A percentile compares a stretch with the other conserved stretches of the same genome.
These are phyloP conservation scores for Drosophila kanekoi DNA, from an alignment of 2,888 invertebrate species.

Conservation along the genomic window DNA sequence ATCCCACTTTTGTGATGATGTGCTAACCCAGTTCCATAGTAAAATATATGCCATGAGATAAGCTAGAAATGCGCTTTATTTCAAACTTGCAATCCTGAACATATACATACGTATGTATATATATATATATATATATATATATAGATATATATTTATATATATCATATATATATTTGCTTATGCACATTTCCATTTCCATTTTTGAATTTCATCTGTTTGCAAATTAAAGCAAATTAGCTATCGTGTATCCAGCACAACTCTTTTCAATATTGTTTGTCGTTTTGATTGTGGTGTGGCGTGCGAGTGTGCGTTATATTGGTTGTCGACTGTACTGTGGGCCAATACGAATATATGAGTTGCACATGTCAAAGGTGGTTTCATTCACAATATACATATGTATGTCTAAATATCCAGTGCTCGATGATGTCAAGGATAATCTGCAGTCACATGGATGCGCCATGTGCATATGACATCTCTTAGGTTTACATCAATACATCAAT, in stretches of 20 bases:
- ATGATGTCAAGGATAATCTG: constrained; percentile 2
- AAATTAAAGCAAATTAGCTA: constrained; percentile 11
- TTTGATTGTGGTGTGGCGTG: constrained; percentile 13
- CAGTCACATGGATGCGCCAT: neutral
- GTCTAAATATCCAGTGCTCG: constrained; percentile 2
- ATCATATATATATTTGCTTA: neutral
- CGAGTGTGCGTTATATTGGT: constrained; percentile 15
- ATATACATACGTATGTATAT: constrained; percentile 2
- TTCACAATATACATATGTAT: no score
- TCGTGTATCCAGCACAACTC: constrained; percentile 8
- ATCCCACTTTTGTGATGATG: neutral
- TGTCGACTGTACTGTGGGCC: constrained; percentile 17
- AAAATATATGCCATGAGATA: constrained; percentile 21
- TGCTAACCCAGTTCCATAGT: neutral
- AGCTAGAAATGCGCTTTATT: constrained; percentile 72
- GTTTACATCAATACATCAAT: constrained; percentile 41
- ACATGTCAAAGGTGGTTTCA: constrained; percentile 40
- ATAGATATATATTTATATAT: constrained; percentile 12
- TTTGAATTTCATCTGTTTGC: constrained; percentile 8
- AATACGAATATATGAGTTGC: constrained; percentile 5
- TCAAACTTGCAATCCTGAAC: constrained; percentile 40
- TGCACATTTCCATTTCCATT: neutral
- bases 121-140: constrained; percentile 18
- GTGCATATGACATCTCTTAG: constrained; percentile 11
- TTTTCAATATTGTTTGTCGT: constrained; percentile 16